These are phyloP conservation scores for Yoshiicerus persimilis DNA, from an alignment of 1,140 invertebrate genomes.

Conservation along the genomic window DNA sequence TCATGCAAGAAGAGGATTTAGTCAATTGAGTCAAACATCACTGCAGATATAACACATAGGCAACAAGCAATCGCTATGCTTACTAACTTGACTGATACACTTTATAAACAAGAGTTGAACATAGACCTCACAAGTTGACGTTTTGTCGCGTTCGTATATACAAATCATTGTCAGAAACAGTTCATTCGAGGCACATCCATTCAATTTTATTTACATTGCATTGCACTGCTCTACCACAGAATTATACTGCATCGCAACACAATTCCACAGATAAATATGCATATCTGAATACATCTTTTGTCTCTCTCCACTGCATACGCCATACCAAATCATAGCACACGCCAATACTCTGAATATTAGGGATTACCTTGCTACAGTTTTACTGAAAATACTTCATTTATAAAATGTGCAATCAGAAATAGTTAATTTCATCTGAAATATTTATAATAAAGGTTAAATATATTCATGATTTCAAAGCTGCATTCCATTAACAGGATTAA, in stretches of 20 bases:
- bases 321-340: no score
- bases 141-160: neutral
- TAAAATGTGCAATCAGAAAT: no score
- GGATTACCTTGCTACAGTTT: no score
- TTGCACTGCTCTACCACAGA: neutral
- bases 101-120: neutral
- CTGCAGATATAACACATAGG: neutral
- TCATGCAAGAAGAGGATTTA: conserved; percentile 1
- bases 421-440: no score
- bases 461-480: no score
- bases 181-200: neutral
- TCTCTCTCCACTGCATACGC: neutral
- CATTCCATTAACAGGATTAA: no score
- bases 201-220: neutral
- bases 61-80: no score
- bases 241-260: neutral
- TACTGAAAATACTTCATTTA: no score
- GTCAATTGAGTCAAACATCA: neutral
- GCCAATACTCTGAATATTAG: no score
- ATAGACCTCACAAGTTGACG: neutral
- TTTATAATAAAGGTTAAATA: no score
- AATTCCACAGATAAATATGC: neutral
- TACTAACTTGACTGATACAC: neutral
- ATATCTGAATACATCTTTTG: neutral
- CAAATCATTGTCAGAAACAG: conserved; percentile 3